A percentile compares a stretch with the other conserved stretches of the same genome.
Conservation (phyloP, 2,888 invertebrate species). For the Nezara viridula region DNA sequence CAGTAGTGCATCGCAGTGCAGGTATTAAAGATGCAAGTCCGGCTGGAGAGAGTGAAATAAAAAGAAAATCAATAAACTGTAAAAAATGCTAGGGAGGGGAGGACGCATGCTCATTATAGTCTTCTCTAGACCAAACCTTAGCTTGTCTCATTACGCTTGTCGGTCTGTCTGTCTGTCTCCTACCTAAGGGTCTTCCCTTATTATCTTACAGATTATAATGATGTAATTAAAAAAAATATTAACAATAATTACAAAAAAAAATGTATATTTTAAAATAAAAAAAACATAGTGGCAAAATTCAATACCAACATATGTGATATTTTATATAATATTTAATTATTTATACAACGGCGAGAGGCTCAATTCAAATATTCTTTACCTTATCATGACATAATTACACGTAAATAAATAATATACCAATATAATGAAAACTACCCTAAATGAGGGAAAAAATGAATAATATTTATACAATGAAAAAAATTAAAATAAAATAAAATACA, state of each 20-base stretch:
- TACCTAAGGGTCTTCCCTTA: neutral
- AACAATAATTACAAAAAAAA: neutral
- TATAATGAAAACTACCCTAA: too few species aligned
- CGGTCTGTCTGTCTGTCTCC: neutral
- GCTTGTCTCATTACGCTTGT: conserved; percentile 2
- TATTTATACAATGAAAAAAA: too few species aligned
- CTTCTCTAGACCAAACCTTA: neutral
- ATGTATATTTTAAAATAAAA: neutral
- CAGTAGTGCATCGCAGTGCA: neutral
- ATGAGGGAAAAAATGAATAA: too few species aligned
- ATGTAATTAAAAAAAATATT: neutral
- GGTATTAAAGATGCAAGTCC: conserved; percentile 58
- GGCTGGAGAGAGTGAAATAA: conserved; percentile 46
- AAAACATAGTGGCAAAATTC: too few species aligned
- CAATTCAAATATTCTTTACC: too few species aligned
- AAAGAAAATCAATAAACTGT: conserved; percentile 50
- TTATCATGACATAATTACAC: too few species aligned
- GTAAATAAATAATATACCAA: too few species aligned
- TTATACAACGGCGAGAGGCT: too few species aligned
- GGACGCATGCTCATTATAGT: conserved; percentile 24
- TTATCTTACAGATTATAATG: neutral
- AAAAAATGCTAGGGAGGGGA: conserved; percentile 47
- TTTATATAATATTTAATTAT: too few species aligned
- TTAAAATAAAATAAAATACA: too few species aligned
- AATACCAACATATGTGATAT: too few species aligned